Base-by-base conservation (phyloP, 2,113 vertebrate genomes). In the Henicopernis longicauda region DNA sequence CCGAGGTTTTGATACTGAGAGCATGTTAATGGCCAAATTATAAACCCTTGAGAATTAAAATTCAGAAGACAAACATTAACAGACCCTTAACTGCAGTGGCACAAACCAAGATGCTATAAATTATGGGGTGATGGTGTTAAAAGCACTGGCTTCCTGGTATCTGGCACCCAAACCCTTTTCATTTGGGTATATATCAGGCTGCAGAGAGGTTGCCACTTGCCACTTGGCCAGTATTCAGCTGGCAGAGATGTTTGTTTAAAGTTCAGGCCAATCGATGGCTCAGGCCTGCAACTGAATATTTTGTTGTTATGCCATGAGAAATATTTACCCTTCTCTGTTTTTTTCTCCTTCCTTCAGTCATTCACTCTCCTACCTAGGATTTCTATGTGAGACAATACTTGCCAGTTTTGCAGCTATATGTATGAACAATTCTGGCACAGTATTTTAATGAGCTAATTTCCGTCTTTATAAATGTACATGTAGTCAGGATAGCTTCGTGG, bases 71-170 rank as follows among this genome's bases (percentile, higher is more conserved):
- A 97, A 95, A 95, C 88, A 85, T 89, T 91, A 95, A 67, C 80
- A 96, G 93, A 96, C 84, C 92, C 80, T 38, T 92, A 95, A 90
- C 90, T 95, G 88, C 97, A 97, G 67, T 87, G 82, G 93, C 74
- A 89, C 90, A 95, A 86, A 94, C 71, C 13, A 90, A 95, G 96
- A 89, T 91, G 87, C 94, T 95, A 95, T 96, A 97, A 98, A 98
- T 98, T 98, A 95, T 78, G 83, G 97, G 92, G 94, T 97, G 94
- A 96, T 82, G 94, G 96, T 97, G 96, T 97, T 88, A 97, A 98
- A 84, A 91, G 93, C 88, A 59, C 79, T 94, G 97, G 93, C 94
- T 97, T 95, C 81, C 90, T 95, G 80, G 94, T 93, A 80, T 96
- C 96, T 97, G 94, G 94, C 94, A 97, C 52, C 52, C 72, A 70